Percentiles rank a stretch among this genome's conserved stretches.
These are phyloP conservation scores for Brachionus calyciflorus DNA, from an alignment of 1,140 invertebrate species.

Conservation along the genomic window DNA sequence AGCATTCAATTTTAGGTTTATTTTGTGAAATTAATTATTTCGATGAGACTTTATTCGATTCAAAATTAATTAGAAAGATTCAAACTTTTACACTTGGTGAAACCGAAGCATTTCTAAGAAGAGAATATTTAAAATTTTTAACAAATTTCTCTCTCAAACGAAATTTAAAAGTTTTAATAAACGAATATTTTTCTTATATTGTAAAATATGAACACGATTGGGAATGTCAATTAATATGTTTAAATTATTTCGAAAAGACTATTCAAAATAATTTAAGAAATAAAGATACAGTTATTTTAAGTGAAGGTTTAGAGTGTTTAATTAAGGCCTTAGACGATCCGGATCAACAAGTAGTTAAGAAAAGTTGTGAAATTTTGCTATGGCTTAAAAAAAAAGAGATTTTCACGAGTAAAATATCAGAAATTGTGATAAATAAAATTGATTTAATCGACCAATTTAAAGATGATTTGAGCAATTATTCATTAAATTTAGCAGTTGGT, in stretches of 20 bases:
- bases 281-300: neutral
- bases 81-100: neutral
- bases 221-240: constrained; percentile 25
- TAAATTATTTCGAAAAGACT: neutral
- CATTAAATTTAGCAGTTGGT: neutral
- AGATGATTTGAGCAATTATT: neutral
- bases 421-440: neutral
- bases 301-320: neutral
- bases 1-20: neutral
- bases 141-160: neutral
- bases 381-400: neutral
- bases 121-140: constrained; percentile 45
- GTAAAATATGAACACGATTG: constrained; percentile 25
- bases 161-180: neutral
- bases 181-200: constrained; percentile 30
- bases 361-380: neutral
- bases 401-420: neutral
- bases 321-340: neutral
- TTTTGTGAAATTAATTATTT: neutral
- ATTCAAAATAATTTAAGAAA: neutral
- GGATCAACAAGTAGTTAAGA: constrained; percentile 36
- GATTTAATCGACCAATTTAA: neutral
- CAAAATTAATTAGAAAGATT: too few relatives aligned
- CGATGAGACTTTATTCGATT: too few relatives aligned
- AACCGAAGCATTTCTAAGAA: constrained; percentile 14